A percentile compares a stretch with the other conserved stretches of the same genome.
These are phyloP conservation scores for Liasis olivaceus DNA, from an alignment of 2,797 vertebrate species.

Conservation along the genomic window DNA sequence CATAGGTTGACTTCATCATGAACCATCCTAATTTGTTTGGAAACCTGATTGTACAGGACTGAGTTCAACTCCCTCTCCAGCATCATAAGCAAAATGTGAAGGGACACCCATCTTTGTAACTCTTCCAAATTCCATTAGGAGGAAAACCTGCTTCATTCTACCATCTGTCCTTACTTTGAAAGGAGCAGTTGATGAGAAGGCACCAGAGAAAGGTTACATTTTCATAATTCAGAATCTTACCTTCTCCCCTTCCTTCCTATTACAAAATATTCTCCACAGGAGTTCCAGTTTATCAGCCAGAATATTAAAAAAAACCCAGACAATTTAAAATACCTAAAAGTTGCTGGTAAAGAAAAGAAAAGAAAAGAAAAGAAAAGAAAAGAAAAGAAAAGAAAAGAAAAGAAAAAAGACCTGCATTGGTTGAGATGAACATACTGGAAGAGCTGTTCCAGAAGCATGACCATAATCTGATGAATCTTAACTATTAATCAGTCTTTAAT, in stretches of 20 bases:
- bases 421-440: slow-evolving; percentile 50
- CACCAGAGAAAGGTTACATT: background rate
- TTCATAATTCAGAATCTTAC: background rate
- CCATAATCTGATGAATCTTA: slow-evolving; percentile 55
- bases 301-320: slow-evolving; percentile 7
- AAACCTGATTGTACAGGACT: background rate
- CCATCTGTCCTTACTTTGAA: slow-evolving; percentile 25
- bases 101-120: background rate
- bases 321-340: background rate
- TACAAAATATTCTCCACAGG: background rate
- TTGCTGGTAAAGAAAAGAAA: background rate
- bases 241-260: background rate
- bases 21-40: background rate
- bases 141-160: background rate
- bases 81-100: background rate
- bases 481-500: slow-evolving; percentile 68
- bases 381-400: fast-evolving
- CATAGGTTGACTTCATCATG: background rate
- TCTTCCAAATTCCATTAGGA: background rate
- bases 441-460: slow-evolving; percentile 23
- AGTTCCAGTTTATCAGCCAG: slow-evolving; percentile 2
- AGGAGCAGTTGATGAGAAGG: slow-evolving; percentile 23
- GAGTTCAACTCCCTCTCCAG: background rate
- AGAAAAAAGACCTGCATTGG: background rate
- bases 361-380: fast-evolving